Conservation (phyloP, 1,140 invertebrate genomes). For the Brachionus koreanus region DNA sequence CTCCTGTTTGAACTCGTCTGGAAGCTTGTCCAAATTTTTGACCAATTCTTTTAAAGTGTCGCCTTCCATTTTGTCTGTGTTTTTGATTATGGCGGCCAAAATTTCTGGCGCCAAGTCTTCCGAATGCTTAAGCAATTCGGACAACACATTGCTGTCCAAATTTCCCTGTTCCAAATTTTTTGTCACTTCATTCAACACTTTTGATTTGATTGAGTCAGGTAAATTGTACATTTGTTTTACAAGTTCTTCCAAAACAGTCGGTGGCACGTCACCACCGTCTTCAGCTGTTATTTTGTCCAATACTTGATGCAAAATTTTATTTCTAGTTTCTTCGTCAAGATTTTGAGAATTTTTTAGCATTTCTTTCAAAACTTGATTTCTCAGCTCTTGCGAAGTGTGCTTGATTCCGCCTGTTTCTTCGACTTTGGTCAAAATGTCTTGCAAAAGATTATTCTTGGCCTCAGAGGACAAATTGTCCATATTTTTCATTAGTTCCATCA, state of each 20-base stretch:
- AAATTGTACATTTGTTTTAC: constrained; percentile 42
- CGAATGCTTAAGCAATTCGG: not conserved
- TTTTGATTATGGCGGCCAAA: not conserved
- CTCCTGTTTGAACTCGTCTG: constrained; percentile 24
- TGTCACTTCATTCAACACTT: constrained; percentile 10
- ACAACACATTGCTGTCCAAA: constrained; percentile 28
- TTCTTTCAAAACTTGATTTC: constrained; percentile 30
- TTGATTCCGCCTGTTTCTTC: constrained; percentile 4
- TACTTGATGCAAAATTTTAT: constrained; percentile 37
- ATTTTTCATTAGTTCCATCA: constrained; percentile 32
- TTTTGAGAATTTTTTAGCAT: constrained; percentile 33
- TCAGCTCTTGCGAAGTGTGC: not conserved
- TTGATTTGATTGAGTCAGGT: not conserved
- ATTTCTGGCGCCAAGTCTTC: not conserved
- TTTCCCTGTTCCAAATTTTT: constrained; percentile 28
- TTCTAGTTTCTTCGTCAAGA: constrained; percentile 28
- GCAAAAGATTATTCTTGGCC: not conserved
- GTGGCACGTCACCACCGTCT: not conserved
- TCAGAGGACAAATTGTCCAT: constrained; percentile 42
- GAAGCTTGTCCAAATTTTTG: constrained; percentile 25
- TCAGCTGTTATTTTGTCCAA: constrained; percentile 16
- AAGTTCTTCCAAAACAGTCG: constrained; percentile 13
- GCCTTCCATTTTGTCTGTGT: constrained; percentile 27
- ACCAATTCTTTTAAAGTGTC: constrained; percentile 10
- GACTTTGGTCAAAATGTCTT: constrained; percentile 16